Evolutionary conservation across 37 sponge, comb jelly and placozoan genomes (phyloP).

Genomic region (Mnemiopsis leidyi): DNA sequence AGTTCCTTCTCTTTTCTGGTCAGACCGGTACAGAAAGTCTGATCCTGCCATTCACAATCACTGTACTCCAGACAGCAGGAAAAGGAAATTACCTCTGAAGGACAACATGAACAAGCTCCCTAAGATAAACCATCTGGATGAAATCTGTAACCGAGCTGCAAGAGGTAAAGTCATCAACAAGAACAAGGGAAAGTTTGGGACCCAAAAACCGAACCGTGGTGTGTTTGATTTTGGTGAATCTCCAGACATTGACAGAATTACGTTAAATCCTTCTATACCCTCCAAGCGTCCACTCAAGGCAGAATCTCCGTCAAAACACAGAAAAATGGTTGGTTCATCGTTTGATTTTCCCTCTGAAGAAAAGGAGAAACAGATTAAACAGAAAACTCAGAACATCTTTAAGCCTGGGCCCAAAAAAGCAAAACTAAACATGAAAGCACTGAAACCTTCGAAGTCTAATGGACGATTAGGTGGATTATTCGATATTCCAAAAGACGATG

Average conservation of each 20-base stretch:
- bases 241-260: neutral
- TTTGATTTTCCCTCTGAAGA: conserved; percentile 44
- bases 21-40: conserved; percentile 14
- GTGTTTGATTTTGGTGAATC: conserved; percentile 22
- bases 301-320: conserved; percentile 65
- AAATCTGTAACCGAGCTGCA: conserved; percentile 48
- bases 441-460: conserved; percentile 15
- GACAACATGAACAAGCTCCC: conserved; percentile 55
- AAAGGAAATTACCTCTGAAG: conserved; percentile 47
- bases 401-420: conserved; percentile 57
- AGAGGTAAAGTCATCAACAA: conserved; percentile 52
- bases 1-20: conserved; percentile 28
- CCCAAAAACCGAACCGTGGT: neutral
- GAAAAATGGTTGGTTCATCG: conserved; percentile 51
- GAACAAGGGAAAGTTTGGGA: conserved; percentile 31
- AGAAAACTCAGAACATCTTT: conserved; percentile 27
- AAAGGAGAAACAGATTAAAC: conserved; percentile 16
- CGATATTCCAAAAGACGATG: conserved; percentile 42
- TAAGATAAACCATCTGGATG: conserved; percentile 49
- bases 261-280: neutral
- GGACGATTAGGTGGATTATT: neutral
- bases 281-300: conserved; percentile 44
- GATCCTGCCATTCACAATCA: neutral
- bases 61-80: neutral
- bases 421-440: conserved; percentile 62